Base-by-base conservation (phyloP, 2,888 invertebrate species). In the Agriopis leucophaearia region DNA sequence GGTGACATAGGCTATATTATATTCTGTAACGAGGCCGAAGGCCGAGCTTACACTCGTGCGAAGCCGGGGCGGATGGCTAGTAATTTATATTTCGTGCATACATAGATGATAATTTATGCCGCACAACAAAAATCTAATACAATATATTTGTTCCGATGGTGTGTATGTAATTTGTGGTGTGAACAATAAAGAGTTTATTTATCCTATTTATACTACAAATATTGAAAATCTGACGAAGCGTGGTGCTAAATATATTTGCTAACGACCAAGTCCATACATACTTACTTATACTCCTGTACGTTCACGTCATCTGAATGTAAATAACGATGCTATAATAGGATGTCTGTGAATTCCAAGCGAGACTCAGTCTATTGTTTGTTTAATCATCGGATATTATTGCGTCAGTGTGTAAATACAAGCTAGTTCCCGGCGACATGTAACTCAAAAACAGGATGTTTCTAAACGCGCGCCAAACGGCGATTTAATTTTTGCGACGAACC, bases 291-390 rank as follows among this genome's bases (percentile, higher is more conserved):
- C 15, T 1, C n/a, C 1, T 48, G n/a, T 59, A 8, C 7, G 0
- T 16, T 42, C 27, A 48, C 18, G 12, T 35, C 55, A 55, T 7
- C 5, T 13, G n/a, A 55, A 48, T 42, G 35, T 55, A 54, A 62
- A 62, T 55, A 47, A 52, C 8, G 42, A 55, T 55, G 42, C 2
- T 42, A 1, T 18, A 44, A 45, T 40, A 58, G 64, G 50, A 64
- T 51, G 45, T 27, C 10, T 35, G 36, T 12, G 45, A 13, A 64
- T 64, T 52, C 64, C 35, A 3, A 27, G 0, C 13, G 35, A 38
- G 52, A 16, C 36, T n/a, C 16, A 13, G 18, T 40, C n/a, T 27
- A 58, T 58, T 64, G 64, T 58, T 51, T 64, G 57, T 58, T 64
- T 38, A 57, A 8, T 38, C 5, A 44, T 16, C 38, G 48, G 42